Percentiles rank a stretch among this genome's conserved stretches.
phyloP scores from a whole-genome alignment of 2,797 vertebrate species.

The Lophotriccus pileatus region DNA sequence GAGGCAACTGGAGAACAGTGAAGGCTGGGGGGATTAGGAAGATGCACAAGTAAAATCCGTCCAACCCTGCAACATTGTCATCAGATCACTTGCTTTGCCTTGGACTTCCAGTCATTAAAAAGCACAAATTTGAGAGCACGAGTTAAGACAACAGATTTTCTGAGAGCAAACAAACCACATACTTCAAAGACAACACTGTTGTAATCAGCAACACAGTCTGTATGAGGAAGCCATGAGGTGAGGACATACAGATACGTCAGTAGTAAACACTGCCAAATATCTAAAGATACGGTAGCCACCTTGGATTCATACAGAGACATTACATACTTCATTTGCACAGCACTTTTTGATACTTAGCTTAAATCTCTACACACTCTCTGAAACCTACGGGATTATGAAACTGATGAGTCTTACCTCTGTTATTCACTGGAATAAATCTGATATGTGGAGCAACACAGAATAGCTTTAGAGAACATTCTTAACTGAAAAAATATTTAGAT shows the following conservation, averaged over 20 bases:
- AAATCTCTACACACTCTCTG: background rate
- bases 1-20: background rate
- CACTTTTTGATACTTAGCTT: background rate
- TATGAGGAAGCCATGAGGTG: background rate
- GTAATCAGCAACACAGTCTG: background rate
- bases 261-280: background rate
- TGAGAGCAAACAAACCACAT: background rate
- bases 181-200: background rate
- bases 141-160: background rate
- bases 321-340: background rate
- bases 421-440: background rate
- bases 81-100: background rate
- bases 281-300: background rate
- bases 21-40: background rate
- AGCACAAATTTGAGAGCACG: background rate
- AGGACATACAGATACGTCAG: background rate
- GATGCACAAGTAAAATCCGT: background rate
- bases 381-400: constrained; percentile 10
- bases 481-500: background rate
- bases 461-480: background rate
- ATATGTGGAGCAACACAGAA: background rate
- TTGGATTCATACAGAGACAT: background rate
- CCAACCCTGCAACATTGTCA: background rate
- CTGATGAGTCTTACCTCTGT: background rate
- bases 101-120: background rate